Conservation (phyloP, 2,797 vertebrate genomes). For the Scolopax bukidnonensis region DNA sequence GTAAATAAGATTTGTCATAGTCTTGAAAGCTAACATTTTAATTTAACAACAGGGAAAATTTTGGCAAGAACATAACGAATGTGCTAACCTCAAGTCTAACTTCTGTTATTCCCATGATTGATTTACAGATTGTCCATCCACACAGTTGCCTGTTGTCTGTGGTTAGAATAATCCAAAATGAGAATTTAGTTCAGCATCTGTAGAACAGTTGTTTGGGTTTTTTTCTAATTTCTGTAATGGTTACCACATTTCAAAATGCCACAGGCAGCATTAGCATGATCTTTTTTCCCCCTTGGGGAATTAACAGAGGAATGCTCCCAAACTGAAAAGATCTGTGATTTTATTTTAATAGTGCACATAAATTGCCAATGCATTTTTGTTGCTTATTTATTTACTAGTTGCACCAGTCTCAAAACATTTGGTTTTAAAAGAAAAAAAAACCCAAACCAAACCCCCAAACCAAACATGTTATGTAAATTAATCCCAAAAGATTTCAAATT, state of each 20-base stretch:
- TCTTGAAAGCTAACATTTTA: neutral
- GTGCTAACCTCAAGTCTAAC: neutral
- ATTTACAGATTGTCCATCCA: neutral
- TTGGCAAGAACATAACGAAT: neutral
- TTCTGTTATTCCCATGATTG: neutral
- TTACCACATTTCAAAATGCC: neutral
- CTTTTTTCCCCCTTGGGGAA: neutral
- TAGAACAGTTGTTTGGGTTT: neutral
- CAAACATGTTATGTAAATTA: neutral
- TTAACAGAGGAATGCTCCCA: neutral
- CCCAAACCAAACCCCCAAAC: neutral
- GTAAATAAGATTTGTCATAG: constrained; percentile 3
- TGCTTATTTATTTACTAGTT: neutral
- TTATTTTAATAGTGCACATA: neutral
- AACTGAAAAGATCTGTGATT: neutral
- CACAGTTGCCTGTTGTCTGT: neutral
- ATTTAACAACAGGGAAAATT: neutral
- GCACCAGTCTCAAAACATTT: neutral
- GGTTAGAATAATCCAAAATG: neutral
- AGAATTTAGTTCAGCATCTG: neutral
- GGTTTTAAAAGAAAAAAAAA: neutral
- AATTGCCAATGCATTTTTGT: neutral
- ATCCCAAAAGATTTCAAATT: neutral
- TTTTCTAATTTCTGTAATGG: neutral
- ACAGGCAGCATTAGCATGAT: neutral